Evolutionary conservation across 2,797 vertebrate species (phyloP).

Genomic region (Dendrocincla fuliginosa): DNA sequence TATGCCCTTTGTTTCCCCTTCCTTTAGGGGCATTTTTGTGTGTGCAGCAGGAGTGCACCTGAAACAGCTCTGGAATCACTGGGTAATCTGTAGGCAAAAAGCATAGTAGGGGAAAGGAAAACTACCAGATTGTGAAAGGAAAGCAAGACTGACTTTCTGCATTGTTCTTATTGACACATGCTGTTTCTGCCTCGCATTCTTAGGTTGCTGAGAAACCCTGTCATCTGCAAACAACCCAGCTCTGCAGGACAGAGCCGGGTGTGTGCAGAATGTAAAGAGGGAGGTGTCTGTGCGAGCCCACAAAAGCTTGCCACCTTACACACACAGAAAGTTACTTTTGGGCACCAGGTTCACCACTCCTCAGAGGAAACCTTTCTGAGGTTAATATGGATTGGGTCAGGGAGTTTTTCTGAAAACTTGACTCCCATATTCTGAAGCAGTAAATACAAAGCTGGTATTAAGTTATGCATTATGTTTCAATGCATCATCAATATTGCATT

Average conservation of each 20-base stretch:
- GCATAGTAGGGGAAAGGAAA: background rate
- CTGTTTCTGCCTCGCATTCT: constrained; percentile 18
- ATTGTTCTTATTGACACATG: constrained; percentile 15
- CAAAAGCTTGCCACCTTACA: background rate
- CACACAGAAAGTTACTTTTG: background rate
- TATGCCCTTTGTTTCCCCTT: background rate
- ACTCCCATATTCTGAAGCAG: background rate
- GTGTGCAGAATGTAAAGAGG: constrained; percentile 4
- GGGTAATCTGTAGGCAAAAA: background rate
- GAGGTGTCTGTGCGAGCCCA: background rate
- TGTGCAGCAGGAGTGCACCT: background rate
- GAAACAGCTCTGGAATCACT: background rate
- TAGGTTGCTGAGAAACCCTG: constrained; percentile 9
- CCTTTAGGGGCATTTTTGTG: background rate
- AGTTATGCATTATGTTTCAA: background rate
- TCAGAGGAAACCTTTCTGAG: background rate
- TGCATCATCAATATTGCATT: background rate
- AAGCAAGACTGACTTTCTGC: background rate
- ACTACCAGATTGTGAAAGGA: background rate
- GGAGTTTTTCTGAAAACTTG: background rate
- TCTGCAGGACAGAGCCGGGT: background rate
- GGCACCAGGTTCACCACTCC: background rate
- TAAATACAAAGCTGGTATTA: background rate
- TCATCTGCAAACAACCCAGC: constrained; percentile 39
- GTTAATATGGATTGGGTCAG: background rate